Percentiles rank a stretch among this genome's conserved stretches.
Conservation (phyloP, 2,888 invertebrate genomes). For the Xestia rhomboidea region DNA sequence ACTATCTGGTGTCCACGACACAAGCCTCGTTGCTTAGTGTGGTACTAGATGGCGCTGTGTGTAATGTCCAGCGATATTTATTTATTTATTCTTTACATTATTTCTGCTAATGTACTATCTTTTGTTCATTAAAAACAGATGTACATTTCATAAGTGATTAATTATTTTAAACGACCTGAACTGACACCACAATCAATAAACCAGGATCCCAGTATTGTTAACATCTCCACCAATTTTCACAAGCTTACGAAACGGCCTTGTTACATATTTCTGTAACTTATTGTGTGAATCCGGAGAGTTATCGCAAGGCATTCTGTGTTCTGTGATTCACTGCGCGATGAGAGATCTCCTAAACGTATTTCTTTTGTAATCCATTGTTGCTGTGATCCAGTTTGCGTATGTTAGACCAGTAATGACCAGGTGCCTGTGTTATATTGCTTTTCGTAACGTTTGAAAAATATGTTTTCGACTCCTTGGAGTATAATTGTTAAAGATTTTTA, state of each 20-base stretch:
- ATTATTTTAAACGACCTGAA: constrained; percentile 8
- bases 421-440: constrained; percentile 49
- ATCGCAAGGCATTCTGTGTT: constrained; percentile 52
- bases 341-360: constrained; percentile 59
- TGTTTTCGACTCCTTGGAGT: constrained; percentile 25
- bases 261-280: constrained; percentile 61
- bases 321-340: constrained; percentile 60
- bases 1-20: too few species aligned
- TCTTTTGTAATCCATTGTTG: constrained; percentile 71
- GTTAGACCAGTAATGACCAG: constrained; percentile 52
- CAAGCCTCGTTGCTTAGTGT: too few species aligned
- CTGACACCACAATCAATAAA: constrained; percentile 37
- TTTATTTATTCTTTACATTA: too few species aligned
- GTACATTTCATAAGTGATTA: not conserved
- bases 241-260: constrained; percentile 56
- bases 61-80: too few species aligned
- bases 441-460: constrained; percentile 55
- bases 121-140: not conserved
- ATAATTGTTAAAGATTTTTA: constrained; percentile 18
- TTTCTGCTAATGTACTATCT: not conserved
- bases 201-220: constrained; percentile 45
- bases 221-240: constrained; percentile 26
- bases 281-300: constrained; percentile 64
- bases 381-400: constrained; percentile 58
- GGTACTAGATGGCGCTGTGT: too few species aligned